These are phyloP conservation scores for Clarias gariepinus DNA, from an alignment of 2,113 vertebrate species.

Conservation along the genomic window DNA sequence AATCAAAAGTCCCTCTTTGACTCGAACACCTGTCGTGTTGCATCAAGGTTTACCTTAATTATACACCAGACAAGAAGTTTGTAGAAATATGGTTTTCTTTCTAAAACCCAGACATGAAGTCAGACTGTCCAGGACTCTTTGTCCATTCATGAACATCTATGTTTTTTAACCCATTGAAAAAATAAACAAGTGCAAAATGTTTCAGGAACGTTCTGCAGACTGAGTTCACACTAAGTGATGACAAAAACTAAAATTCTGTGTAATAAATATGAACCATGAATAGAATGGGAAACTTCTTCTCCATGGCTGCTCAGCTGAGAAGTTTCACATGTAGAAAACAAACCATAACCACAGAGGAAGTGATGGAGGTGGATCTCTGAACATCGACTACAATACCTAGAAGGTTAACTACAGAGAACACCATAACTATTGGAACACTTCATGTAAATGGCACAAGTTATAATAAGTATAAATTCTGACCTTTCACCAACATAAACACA, in stretches of 20 bases:
- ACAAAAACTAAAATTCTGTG: not conserved
- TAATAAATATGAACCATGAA: not conserved
- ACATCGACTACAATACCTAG: not conserved
- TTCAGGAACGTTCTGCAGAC: not conserved
- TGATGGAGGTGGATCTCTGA: not conserved
- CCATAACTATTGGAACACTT: not conserved
- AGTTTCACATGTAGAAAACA: not conserved
- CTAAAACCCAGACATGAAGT: no score
- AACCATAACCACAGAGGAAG: not conserved
- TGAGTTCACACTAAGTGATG: not conserved
- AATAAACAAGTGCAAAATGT: not conserved
- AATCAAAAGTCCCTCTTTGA: no score
- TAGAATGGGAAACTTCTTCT: not conserved
- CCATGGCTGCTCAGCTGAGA: not conserved
- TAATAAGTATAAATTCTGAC: not conserved
- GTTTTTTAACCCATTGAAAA: no score
- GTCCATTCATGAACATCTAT: no score
- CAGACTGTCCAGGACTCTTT: no score
- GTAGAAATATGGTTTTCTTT: no score
- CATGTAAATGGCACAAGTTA: not conserved
- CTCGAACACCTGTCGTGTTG: not conserved
- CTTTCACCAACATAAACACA: not conserved
- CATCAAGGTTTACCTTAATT: not conserved
- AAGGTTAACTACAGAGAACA: not conserved
- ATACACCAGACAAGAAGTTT: no score